Percentiles rank a stretch among this genome's conserved stretches.
Conservation (phyloP, 2,113 vertebrate genomes). For the Neodon shergylaensis region DNA sequence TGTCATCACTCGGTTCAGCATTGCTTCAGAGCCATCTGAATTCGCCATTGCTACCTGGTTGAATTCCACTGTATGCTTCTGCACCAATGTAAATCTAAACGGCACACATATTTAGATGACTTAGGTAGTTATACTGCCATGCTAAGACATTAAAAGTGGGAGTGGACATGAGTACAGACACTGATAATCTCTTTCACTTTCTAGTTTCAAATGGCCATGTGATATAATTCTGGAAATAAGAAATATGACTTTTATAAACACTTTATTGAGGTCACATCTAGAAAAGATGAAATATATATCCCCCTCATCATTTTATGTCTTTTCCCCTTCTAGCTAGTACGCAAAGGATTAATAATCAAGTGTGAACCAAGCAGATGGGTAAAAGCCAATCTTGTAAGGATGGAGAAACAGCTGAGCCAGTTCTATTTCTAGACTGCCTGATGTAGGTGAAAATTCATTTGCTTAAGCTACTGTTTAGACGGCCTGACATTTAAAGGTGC, state of each 20-base stretch:
- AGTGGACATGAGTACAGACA: background rate
- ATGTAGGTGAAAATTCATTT: constrained; percentile 29
- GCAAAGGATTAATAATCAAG: background rate
- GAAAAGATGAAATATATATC: constrained; percentile 11
- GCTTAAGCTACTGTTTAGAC: constrained; percentile 33
- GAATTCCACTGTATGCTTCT: constrained; percentile 99
- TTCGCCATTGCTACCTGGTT: constrained; percentile 99
- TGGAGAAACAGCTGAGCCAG: constrained; percentile 4
- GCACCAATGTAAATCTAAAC: constrained; percentile 94
- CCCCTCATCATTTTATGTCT: background rate
- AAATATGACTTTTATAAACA: constrained; percentile 29
- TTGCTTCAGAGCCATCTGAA: constrained; percentile 98
- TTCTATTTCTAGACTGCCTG: constrained; percentile 30
- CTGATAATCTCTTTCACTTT: constrained; percentile 23
- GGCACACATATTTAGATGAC: background rate
- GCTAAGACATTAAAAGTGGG: constrained; percentile 2
- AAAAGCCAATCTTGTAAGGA: constrained; percentile 16
- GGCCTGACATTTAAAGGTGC: constrained; percentile 32
- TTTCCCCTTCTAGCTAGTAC: background rate
- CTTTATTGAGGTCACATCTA: background rate
- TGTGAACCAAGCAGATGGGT: background rate
- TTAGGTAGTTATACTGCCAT: background rate
- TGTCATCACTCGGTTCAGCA: constrained; percentile 99
- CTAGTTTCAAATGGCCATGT: background rate
- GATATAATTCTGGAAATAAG: background rate